Percentiles rank a stretch among this genome's conserved stretches.
These are phyloP conservation scores for Geococcyx californianus DNA, from an alignment of 2,113 vertebrate genomes.

Conservation along the genomic window DNA sequence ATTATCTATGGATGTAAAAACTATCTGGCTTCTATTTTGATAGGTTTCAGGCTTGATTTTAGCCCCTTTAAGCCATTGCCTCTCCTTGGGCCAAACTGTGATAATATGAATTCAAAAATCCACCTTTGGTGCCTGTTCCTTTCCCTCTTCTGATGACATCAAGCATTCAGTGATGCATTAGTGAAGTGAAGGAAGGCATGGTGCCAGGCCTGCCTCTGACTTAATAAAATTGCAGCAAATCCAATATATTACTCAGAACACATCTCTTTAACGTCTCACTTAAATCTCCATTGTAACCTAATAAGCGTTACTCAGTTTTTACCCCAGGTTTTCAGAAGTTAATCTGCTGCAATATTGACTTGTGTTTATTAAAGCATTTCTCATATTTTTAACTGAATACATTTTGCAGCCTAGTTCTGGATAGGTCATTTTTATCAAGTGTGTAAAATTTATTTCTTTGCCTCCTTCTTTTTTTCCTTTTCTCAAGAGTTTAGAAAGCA, in stretches of 20 bases:
- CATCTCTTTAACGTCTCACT: conserved; percentile 22
- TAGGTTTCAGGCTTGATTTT: background rate
- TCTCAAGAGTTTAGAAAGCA: background rate
- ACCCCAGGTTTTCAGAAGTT: conserved; percentile 12
- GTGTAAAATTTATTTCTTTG: background rate
- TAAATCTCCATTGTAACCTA: conserved; percentile 4
- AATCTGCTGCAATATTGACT: background rate
- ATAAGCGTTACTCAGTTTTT: conserved; percentile 22
- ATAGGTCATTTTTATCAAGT: background rate
- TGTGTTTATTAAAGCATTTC: background rate
- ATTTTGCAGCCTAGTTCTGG: background rate
- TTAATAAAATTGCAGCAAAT: conserved; percentile 40
- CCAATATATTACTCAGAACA: background rate
- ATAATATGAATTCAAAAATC: background rate
- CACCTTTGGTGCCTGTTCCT: background rate
- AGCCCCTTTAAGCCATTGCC: background rate
- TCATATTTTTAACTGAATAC: background rate
- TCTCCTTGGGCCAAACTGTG: background rate
- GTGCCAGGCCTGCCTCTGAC: background rate
- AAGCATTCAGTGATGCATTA: background rate
- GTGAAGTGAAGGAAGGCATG: background rate
- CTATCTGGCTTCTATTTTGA: background rate
- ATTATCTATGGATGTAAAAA: background rate
- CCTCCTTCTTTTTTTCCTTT: background rate
- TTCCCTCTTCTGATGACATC: background rate